Percentiles rank a stretch among this genome's conserved stretches.
These are phyloP conservation scores for Takifugu rubripes DNA, from an alignment of 2,797 vertebrate genomes.

Conservation along the genomic window DNA sequence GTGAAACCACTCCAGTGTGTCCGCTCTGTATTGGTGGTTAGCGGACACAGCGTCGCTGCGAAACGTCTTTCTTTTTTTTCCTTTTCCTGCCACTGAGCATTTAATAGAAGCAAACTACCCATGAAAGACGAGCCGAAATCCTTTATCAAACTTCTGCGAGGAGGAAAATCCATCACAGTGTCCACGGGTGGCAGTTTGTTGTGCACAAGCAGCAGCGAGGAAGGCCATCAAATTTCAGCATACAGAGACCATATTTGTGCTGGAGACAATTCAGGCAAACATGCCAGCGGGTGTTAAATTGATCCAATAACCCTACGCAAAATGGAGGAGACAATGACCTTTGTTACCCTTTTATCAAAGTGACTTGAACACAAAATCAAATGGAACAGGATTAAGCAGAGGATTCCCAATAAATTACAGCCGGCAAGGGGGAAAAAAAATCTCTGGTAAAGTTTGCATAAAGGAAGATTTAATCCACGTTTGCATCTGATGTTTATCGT, in stretches of 20 bases:
- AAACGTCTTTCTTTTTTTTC: constrained; percentile 31
- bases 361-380: constrained; percentile 21
- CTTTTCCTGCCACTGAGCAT: constrained; percentile 48
- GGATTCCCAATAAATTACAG: constrained; percentile 30
- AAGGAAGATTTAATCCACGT: constrained; percentile 40
- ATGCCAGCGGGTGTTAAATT: constrained; percentile 25
- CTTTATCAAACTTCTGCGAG: constrained; percentile 43
- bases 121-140: constrained; percentile 52
- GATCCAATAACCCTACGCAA: constrained; percentile 16
- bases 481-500: constrained; percentile 38
- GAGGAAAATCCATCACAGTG: constrained; percentile 38
- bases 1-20: constrained; percentile 74
- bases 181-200: constrained; percentile 31
- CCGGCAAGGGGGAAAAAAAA: constrained; percentile 7
- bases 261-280: constrained; percentile 21
- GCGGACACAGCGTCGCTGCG: constrained; percentile 49
- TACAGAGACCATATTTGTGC: constrained; percentile 13
- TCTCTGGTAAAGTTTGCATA: constrained; percentile 28
- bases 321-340: constrained; percentile 22
- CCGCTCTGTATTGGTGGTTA: constrained; percentile 62
- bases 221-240: constrained; percentile 16
- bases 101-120: constrained; percentile 64
- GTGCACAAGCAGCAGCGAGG: constrained; percentile 26
- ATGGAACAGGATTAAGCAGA: constrained; percentile 53
- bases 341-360: constrained; percentile 43